A percentile compares a stretch with the other conserved stretches of the same genome.
Conservation (phyloP, 2,113 vertebrate genomes). For the Erythrolamprus reginae region DNA sequence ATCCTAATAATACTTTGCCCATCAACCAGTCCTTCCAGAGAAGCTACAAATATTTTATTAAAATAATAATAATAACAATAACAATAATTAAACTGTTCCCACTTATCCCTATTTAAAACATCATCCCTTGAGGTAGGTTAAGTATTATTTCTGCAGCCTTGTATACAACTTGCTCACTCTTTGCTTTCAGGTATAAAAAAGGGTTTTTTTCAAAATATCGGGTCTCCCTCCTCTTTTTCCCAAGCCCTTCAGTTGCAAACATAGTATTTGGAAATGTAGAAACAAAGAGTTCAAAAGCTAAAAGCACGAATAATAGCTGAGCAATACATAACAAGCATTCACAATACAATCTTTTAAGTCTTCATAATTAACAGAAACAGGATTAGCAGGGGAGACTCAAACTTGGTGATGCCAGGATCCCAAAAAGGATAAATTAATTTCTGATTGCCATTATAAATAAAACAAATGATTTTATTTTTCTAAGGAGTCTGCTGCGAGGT, state of each 20-base stretch:
- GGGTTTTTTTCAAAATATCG: neutral
- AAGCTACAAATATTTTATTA: neutral
- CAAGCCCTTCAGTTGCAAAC: neutral
- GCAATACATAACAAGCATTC: neutral
- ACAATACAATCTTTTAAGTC: neutral
- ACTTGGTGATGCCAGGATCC: neutral
- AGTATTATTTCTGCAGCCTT: conserved; percentile 9
- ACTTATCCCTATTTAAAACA: neutral
- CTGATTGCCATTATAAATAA: neutral
- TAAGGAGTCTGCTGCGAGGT: neutral
- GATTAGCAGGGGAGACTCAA: neutral
- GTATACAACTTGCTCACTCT: neutral
- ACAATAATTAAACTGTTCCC: neutral
- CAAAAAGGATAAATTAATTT: neutral
- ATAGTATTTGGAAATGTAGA: neutral
- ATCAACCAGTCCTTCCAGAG: neutral
- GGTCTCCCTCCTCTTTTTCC: neutral
- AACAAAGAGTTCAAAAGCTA: neutral
- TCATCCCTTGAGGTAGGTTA: conserved; percentile 24
- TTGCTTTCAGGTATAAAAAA: neutral
- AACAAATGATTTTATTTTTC: neutral
- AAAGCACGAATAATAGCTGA: neutral
- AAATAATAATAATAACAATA: neutral
- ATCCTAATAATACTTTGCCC: conserved; percentile 13
- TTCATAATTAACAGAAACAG: neutral